phyloP scores from a whole-genome alignment of 2,113 vertebrate species.

The Poeciliopsis retropinna region DNA sequence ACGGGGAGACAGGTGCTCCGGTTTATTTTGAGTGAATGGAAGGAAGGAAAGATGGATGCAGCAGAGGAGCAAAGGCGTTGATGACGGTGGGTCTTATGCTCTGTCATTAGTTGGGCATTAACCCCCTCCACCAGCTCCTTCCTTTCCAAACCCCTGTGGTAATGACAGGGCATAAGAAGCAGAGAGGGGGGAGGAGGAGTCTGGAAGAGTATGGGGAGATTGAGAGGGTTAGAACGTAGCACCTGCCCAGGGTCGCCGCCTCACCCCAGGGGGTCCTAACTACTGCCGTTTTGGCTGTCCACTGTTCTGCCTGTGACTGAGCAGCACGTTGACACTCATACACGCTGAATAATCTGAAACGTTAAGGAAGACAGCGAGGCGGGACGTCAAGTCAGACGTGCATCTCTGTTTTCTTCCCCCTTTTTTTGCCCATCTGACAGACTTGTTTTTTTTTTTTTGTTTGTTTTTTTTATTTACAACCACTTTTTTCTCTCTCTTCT shows the following conservation, averaged over 20 bases:
- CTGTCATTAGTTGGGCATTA: constrained; percentile 84
- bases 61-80: constrained; percentile 51
- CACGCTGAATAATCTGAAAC: constrained; percentile 36
- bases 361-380: constrained; percentile 25
- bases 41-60: constrained; percentile 41
- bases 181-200: constrained; percentile 43
- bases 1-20: constrained; percentile 71
- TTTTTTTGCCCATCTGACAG: not conserved
- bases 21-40: constrained; percentile 64
- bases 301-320: constrained; percentile 54
- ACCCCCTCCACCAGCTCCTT: constrained; percentile 58
- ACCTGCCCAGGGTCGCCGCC: constrained; percentile 79
- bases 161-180: constrained; percentile 78
- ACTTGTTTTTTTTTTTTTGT: not conserved
- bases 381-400: constrained; percentile 19
- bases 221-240: constrained; percentile 73
- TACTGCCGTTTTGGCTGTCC: constrained; percentile 67
- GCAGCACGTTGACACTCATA: constrained; percentile 33
- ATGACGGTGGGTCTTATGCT: constrained; percentile 65
- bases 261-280: constrained; percentile 64
- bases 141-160: constrained; percentile 62
- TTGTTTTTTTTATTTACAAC: not conserved
- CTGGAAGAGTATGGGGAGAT: constrained; percentile 63
- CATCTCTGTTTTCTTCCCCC: constrained; percentile 7
- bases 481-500: constrained; percentile 1